phyloP scores from a whole-genome alignment of 1,140 invertebrate species.

The Carposina sasakii region DNA sequence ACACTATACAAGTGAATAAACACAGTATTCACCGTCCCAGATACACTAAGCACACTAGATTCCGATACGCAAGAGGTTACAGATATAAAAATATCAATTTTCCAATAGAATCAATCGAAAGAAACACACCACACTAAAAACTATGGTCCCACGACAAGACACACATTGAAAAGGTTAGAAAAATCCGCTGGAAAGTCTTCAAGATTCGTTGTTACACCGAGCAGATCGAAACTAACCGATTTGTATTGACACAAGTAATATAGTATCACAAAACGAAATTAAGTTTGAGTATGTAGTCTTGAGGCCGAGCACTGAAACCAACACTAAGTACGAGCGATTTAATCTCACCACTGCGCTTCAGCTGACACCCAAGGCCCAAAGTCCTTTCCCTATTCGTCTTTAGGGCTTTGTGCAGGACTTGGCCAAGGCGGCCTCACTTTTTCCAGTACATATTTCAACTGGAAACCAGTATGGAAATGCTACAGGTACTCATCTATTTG shows the following conservation, averaged over 20 bases:
- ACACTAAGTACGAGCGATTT: too few species aligned
- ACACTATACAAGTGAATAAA: conserved; percentile 35
- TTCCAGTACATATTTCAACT: conserved; percentile 65
- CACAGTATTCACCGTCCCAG: conserved; percentile 22
- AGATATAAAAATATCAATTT: conserved; percentile 29
- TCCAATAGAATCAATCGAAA: conserved; percentile 33
- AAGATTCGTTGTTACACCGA: conserved; percentile 40
- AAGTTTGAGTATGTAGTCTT: conserved; percentile 12
- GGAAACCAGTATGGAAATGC: conserved; percentile 67
- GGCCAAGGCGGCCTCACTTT: conserved; percentile 60
- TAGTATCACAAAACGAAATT: conserved; percentile 32
- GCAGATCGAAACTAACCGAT: too few species aligned
- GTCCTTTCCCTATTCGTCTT: conserved; percentile 33
- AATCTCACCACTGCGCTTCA: too few species aligned
- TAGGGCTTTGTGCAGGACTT: conserved; percentile 50
- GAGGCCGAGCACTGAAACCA: too few species aligned
- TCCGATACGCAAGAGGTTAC: conserved; percentile 31
- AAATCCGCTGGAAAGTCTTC: conserved; percentile 32
- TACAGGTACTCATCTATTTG: conserved; percentile 73
- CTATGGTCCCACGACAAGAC: conserved; percentile 64
- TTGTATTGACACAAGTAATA: conserved; percentile 24
- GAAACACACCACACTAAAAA: conserved; percentile 37
- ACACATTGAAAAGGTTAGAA: conserved; percentile 34
- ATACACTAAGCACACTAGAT: conserved; percentile 37
- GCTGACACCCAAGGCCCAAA: too few species aligned